Evolutionary conservation across 2,113 vertebrate genomes (phyloP).

Genomic region (Prochilodus magdalenae): DNA sequence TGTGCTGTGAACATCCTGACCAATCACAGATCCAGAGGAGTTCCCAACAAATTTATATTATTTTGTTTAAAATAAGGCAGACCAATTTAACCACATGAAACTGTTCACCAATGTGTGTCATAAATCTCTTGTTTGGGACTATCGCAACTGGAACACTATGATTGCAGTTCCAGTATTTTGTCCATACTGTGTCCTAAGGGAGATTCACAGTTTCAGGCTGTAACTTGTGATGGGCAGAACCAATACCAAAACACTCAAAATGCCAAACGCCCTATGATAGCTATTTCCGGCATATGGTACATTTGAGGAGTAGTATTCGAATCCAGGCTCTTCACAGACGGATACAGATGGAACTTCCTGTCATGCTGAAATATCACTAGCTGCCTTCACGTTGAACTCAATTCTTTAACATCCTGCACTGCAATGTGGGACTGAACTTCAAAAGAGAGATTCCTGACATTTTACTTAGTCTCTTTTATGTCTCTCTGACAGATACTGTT

Average conservation of each 20-base stretch:
- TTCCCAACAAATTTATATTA: not conserved
- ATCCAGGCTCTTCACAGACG: slow-evolving; percentile 13
- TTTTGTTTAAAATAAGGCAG: too few relatives aligned
- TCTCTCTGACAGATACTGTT: not conserved
- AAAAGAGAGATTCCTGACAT: slow-evolving; percentile 23
- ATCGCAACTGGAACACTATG: too few relatives aligned
- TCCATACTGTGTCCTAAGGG: not conserved
- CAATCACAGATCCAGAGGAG: not conserved
- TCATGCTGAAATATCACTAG: slow-evolving; percentile 55
- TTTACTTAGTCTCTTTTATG: not conserved
- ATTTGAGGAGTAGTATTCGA: not conserved
- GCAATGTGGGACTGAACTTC: not conserved
- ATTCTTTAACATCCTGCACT: slow-evolving; percentile 63
- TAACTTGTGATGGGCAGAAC: too few relatives aligned
- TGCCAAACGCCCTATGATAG: not conserved
- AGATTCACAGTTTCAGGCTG: not conserved
- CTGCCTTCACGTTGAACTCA: slow-evolving; percentile 44
- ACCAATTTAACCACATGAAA: too few relatives aligned
- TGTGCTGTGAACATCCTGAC: too few relatives aligned
- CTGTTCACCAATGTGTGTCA: too few relatives aligned
- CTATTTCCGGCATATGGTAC: not conserved
- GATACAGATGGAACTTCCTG: slow-evolving; percentile 69
- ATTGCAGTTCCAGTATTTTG: too few relatives aligned
- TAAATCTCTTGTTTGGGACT: too few relatives aligned
- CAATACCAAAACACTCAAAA: not conserved